Conservation (phyloP, 2,797 vertebrate genomes). For the Delichon dasypus region DNA sequence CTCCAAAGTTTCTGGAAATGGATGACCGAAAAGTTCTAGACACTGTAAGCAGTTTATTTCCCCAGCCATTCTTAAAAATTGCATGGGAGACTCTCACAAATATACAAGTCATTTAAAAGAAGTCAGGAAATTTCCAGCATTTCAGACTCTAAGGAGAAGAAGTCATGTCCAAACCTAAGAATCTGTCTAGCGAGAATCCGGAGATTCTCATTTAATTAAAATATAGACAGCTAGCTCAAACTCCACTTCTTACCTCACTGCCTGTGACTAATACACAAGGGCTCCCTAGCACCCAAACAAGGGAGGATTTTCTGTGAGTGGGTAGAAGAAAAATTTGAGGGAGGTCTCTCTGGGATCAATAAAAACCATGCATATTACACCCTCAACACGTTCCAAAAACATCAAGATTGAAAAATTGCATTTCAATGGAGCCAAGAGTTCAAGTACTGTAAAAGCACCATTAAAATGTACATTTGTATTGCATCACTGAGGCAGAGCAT, state of each 20-base stretch:
- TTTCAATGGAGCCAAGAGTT: conserved; percentile 33
- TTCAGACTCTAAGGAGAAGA: neutral
- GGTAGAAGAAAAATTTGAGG: neutral
- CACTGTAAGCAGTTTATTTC: neutral
- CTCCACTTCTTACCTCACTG: neutral
- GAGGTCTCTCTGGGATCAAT: neutral
- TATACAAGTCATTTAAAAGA: neutral
- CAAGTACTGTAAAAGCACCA: conserved; percentile 11
- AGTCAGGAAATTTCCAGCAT: neutral
- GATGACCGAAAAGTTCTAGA: neutral
- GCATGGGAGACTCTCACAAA: neutral
- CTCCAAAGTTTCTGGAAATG: neutral
- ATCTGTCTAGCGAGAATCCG: neutral
- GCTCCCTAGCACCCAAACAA: neutral
- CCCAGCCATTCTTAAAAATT: neutral
- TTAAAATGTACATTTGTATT: conserved; percentile 30
- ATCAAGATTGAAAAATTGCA: conserved; percentile 23
- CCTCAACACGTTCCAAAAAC: neutral
- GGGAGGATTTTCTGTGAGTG: neutral
- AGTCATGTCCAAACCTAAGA: neutral
- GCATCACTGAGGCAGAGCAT: conserved; percentile 30
- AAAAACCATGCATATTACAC: neutral
- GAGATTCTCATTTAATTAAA: neutral
- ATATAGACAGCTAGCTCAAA: neutral
- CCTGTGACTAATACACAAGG: neutral